Evolutionary conservation across 1,140 invertebrate species (phyloP), one percentile per base, ranked within the genome.

Genomic region (Probaryconus sp.): DNA sequence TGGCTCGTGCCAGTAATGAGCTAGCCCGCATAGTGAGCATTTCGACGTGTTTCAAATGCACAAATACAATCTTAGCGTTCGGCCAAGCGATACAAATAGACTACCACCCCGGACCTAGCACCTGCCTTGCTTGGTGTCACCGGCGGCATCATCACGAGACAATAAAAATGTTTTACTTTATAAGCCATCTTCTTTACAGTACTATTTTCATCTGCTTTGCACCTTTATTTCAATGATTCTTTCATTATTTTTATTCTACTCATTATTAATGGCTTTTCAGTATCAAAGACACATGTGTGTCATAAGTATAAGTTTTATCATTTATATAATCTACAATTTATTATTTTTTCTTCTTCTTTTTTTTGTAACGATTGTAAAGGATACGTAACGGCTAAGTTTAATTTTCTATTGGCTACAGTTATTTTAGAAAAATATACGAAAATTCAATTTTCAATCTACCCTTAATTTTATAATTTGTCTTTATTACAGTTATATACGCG

Each of bases 1-100:
- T 83, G 85, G 84, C 85, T 87, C 85, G 85, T 87, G 85, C 83
- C 85, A 78, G 81, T 87, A 86, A 87, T 85, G 83, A 86, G 81
- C 84, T 83, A 85, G 78, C 85, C 85, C 85, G 85, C 85, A 87
- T 87, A 71, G 67, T 37, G 61, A 58, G 74, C 74, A 78, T 78
- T 75, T 73, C 77, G 73, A 83, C 84, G 84, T 85, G 83, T 85
- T 85, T 85, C 80, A 83, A 85, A 85, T 85, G 78, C 79, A 85
- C 78, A 84, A 85, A 79, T 35, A 79, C 77, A 79, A 79, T 80
- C 77, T 78, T 73, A 74, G 40, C 38, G 64, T 50, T 67, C 60
- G 33, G 45, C 53, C 48, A 61, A 65, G 53, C 67, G 79, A 78
- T 58, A 77, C 79, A 83, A 84, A 83, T 82, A 84, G 83, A 79